Evolutionary conservation across 2,888 invertebrate genomes (phyloP), one percentile per base, ranked within the genome.

Genomic region (Lypha dubia): DNA sequence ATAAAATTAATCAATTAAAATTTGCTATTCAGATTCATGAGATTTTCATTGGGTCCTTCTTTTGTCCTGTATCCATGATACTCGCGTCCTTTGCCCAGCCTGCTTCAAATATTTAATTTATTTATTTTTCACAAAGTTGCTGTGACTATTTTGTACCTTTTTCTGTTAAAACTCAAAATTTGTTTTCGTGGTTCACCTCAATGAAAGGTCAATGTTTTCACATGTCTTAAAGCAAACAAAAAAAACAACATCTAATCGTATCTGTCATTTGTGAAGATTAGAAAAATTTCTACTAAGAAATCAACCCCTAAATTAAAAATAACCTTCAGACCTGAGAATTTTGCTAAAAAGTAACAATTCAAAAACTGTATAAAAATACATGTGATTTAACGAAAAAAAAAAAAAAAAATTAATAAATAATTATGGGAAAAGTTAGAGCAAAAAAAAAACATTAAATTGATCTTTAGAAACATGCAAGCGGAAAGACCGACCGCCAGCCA

Each of bases 311-410:
- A 22, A 84, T 79, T 79, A 84, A 75, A 71, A 49, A 11, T 71
- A 60, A 75, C 79, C 83, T 79, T 84, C 75, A 71, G 75, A 71
- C 60, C 32, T 84, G 83, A 58, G 83, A 84, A 79, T 22, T 65
- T 58, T 15, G 22, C 5, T 56, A 49, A 53, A 68, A 51, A 73
- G 58, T 41, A 60, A 49, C 46, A 62, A 67, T 58, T 67, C 35
- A 62, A 82, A 82, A 49, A 77, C 60, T 49, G 68, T 53, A 70
- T 70, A 41, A 44, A 35, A 60, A 28, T 67, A 49, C 60, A 73
- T 84, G 79, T 75, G 83, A 79, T 65, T 83, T 70, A 20, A 49
- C 28, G 8, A 13, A 65, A n/a, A n/a, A n/a, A n/a, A n/a, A n/a
- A n/a, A n/a, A n/a, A n/a, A n/a, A n/a, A n/a, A n/a, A n/a, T n/a